These are phyloP conservation scores for Gasterosteus nipponicus DNA, from an alignment of 2,113 vertebrate species.

Conservation along the genomic window DNA sequence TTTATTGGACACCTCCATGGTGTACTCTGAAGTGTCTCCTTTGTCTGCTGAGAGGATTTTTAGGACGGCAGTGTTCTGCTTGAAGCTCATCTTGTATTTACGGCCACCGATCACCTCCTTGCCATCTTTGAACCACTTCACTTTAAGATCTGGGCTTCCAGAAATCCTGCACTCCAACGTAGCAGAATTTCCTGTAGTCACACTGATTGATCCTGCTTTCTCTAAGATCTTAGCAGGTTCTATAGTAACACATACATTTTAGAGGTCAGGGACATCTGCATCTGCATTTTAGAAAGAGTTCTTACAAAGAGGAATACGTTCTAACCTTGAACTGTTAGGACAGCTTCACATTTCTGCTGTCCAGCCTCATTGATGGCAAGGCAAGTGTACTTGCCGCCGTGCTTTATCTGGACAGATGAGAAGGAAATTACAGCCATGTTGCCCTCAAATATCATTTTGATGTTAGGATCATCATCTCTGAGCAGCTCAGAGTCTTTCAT, in stretches of 20 bases:
- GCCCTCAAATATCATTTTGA: slow-evolving; percentile 88
- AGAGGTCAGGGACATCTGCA: neutral
- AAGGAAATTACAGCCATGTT: slow-evolving; percentile 86
- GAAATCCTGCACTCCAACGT: slow-evolving; percentile 88
- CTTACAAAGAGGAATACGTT: slow-evolving; percentile 23
- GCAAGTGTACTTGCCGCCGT: slow-evolving; percentile 90
- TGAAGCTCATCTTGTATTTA: slow-evolving; percentile 91
- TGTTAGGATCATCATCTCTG: slow-evolving; percentile 87
- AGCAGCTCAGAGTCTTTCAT: slow-evolving; percentile 92
- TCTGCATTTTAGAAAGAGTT: neutral
- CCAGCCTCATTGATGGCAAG: slow-evolving; percentile 94
- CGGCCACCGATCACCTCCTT: slow-evolving; percentile 88
- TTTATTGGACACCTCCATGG: slow-evolving; percentile 91
- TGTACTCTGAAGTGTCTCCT: slow-evolving; percentile 90
- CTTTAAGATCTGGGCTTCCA: slow-evolving; percentile 94
- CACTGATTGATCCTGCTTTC: slow-evolving; percentile 88
- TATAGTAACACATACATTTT: slow-evolving; percentile 75
- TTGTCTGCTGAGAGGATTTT: slow-evolving; percentile 90
- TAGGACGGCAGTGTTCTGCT: slow-evolving; percentile 88
- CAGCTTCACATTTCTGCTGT: slow-evolving; percentile 91
- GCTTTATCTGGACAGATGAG: slow-evolving; percentile 83
- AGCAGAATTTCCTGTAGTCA: slow-evolving; percentile 90
- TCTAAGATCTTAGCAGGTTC: slow-evolving; percentile 94
- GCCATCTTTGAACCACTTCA: slow-evolving; percentile 93
- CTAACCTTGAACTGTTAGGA: slow-evolving; percentile 93